A percentile compares a stretch with the other conserved stretches of the same genome.
These are phyloP conservation scores for Notiomystis cincta DNA, from an alignment of 2,113 vertebrate genomes.

Conservation along the genomic window DNA sequence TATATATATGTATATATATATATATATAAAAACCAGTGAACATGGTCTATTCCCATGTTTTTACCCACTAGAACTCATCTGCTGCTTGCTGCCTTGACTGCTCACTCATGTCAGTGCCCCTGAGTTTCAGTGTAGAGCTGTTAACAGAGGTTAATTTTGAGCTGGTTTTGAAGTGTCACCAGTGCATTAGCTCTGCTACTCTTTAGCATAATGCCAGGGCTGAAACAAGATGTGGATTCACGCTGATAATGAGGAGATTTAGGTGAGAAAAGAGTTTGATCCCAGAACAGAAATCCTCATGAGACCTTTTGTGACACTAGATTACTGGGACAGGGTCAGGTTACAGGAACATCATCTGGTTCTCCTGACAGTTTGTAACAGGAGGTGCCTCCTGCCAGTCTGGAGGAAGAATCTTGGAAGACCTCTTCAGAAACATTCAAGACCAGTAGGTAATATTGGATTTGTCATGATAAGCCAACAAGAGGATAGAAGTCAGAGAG, in stretches of 20 bases:
- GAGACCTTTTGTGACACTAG: background rate
- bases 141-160: background rate
- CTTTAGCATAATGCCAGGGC: background rate
- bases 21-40: background rate
- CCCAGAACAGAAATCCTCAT: background rate
- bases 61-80: background rate
- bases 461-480: background rate
- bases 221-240: background rate
- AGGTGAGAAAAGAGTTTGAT: background rate
- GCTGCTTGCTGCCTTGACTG: background rate
- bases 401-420: background rate
- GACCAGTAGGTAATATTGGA: background rate
- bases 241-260: background rate
- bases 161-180: background rate
- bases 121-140: background rate
- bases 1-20: accelerated
- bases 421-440: background rate
- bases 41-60: background rate
- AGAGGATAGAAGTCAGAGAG: background rate
- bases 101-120: background rate
- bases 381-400: background rate
- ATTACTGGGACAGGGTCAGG: background rate
- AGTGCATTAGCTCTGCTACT: background rate
- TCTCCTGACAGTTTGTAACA: background rate
- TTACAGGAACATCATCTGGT: background rate